These are phyloP conservation scores for Cryptotis parvus DNA, from an alignment of 2,113 vertebrate genomes.

Conservation along the genomic window DNA sequence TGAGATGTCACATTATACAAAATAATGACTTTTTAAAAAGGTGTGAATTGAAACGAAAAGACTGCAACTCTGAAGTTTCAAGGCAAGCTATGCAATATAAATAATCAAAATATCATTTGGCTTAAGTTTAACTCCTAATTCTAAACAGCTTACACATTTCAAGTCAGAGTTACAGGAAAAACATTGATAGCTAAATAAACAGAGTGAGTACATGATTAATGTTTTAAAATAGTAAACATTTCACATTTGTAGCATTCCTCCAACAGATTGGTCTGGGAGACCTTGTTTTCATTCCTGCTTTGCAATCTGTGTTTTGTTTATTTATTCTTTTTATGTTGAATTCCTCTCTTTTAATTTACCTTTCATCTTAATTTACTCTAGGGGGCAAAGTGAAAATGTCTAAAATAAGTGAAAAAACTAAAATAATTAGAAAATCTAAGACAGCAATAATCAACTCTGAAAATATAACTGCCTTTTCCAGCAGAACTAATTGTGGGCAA, in stretches of 20 bases:
- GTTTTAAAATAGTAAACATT: constrained; percentile 86
- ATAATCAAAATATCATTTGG: constrained; percentile 81
- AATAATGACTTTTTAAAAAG: constrained; percentile 74
- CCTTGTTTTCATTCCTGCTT: constrained; percentile 84
- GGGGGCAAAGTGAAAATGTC: constrained; percentile 79
- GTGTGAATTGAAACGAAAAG: constrained; percentile 73
- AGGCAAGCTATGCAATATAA: constrained; percentile 77
- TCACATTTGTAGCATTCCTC: constrained; percentile 85
- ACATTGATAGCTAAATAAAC: constrained; percentile 86
- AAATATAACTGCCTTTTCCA: constrained; percentile 56
- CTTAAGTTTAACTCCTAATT: constrained; percentile 79
- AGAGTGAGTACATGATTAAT: constrained; percentile 85
- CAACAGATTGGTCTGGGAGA: constrained; percentile 70
- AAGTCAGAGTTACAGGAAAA: constrained; percentile 83
- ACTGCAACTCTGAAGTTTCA: constrained; percentile 72
- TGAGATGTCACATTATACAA: constrained; percentile 70
- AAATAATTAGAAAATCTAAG: constrained; percentile 77
- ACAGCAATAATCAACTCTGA: constrained; percentile 67
- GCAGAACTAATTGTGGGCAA: constrained; percentile 45
- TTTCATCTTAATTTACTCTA: constrained; percentile 79
- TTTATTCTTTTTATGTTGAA: constrained; percentile 84
- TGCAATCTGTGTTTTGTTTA: constrained; percentile 85
- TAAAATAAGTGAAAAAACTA: constrained; percentile 77
- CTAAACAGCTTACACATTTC: constrained; percentile 80
- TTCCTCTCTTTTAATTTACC: constrained; percentile 81